Percentiles rank a stretch among this genome's conserved stretches.
Conservation (phyloP, 2,888 invertebrate species). For the Dryobotodes eremita region DNA sequence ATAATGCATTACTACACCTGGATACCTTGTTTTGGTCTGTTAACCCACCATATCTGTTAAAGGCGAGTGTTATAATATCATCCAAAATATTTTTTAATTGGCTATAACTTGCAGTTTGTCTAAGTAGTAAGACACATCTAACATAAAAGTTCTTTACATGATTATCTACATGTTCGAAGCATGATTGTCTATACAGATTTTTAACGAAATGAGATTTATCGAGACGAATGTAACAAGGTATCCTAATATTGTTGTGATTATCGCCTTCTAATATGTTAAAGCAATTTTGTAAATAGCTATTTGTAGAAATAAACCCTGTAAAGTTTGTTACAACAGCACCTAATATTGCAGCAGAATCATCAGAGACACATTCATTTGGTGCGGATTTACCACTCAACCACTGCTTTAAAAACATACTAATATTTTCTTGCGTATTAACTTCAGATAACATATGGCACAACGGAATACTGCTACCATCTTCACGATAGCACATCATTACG, state of each 20-base stretch:
- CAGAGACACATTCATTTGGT: conserved; percentile 26
- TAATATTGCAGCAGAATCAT: conserved; percentile 26
- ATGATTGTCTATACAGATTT: conserved; percentile 19
- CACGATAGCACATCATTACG: conserved; percentile 22
- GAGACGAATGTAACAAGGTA: conserved; percentile 22
- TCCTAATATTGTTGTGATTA: conserved; percentile 1
- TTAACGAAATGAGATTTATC: conserved; percentile 28
- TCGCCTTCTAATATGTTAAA: conserved; percentile 28
- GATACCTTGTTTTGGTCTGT: conserved; percentile 13
- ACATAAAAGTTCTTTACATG: conserved; percentile 22
- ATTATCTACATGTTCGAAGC: conserved; percentile 27
- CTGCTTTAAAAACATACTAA: conserved; percentile 18
- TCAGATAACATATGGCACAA: conserved; percentile 23
- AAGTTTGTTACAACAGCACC: conserved; percentile 25
- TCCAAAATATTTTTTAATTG: conserved; percentile 24
- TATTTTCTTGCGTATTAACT: conserved; percentile 24
- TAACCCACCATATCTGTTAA: conserved; percentile 5
- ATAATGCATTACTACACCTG: conserved; percentile 11
- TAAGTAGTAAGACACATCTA: conserved; percentile 20
- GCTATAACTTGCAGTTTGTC: conserved; percentile 7
- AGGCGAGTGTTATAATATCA: conserved; percentile 24
- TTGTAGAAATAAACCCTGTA: conserved; percentile 18
- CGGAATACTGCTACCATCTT: conserved; percentile 24
- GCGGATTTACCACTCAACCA: conserved; percentile 12
- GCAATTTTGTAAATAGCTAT: conserved; percentile 25